Percentiles rank a stretch among this genome's conserved stretches.
Evolutionary conservation across 2,888 invertebrate genomes (phyloP).

Genomic region (Allygus modestus): DNA sequence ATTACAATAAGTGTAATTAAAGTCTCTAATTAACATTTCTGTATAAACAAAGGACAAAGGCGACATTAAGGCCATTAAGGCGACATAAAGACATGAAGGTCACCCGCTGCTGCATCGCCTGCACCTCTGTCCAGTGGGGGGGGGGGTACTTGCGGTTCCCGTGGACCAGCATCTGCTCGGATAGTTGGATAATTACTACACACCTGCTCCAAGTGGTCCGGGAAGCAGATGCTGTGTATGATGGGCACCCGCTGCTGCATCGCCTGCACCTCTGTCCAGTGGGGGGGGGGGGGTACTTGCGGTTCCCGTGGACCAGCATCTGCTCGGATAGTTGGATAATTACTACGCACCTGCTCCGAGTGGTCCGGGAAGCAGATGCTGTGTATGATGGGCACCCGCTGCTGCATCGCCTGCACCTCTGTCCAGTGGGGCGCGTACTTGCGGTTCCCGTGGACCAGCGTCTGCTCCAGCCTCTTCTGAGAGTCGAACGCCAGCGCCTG

Average conservation of each 20-base stretch:
- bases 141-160: constrained; percentile 88
- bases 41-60: no score
- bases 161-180: constrained; percentile 86
- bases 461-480: constrained; percentile 87
- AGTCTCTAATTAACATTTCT: no score
- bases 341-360: constrained; percentile 86
- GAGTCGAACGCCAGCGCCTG: constrained; percentile 90
- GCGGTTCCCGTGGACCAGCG: constrained; percentile 85
- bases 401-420: constrained; percentile 97
- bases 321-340: no score
- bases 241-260: constrained; percentile 97
- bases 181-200: no score
- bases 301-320: constrained; percentile 84
- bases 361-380: constrained; percentile 98
- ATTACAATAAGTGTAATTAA: no score
- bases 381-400: constrained; percentile 96
- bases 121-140: constrained; percentile 96
- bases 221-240: constrained; percentile 97
- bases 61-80: no score
- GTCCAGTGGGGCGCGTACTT: constrained; percentile 93
- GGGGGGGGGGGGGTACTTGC: constrained; percentile 93
- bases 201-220: constrained; percentile 94
- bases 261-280: constrained; percentile 96
- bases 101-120: constrained; percentile 96
- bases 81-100: no score